A percentile compares a stretch with the other conserved stretches of the same genome.
These are phyloP conservation scores for Elymnias hypermnestra DNA, from an alignment of 1,140 invertebrate species.

Conservation along the genomic window DNA sequence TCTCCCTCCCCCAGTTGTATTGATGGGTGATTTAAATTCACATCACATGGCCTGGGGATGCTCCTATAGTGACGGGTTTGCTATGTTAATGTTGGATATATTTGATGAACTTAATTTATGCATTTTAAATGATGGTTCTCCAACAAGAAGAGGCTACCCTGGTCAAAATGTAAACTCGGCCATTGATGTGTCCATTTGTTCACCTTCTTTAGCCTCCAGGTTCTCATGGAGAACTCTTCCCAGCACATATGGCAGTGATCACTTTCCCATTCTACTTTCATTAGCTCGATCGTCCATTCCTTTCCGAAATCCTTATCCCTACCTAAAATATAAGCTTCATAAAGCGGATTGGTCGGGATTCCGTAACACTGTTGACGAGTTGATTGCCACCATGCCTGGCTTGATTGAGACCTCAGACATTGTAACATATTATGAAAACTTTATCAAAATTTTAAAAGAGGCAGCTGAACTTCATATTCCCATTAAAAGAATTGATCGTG, in stretches of 20 bases:
- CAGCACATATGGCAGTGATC: slow-evolving; percentile 5
- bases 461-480: background rate
- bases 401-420: too few relatives aligned
- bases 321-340: slow-evolving; percentile 1
- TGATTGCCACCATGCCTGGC: background rate
- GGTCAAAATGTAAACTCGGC: too few relatives aligned
- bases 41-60: too few relatives aligned
- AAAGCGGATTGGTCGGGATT: slow-evolving; percentile 1
- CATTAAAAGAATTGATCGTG: background rate
- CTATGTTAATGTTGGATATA: too few relatives aligned
- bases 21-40: too few relatives aligned
- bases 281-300: background rate
- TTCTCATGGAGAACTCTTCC: too few relatives aligned
- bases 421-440: too few relatives aligned
- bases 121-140: too few relatives aligned
- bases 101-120: too few relatives aligned
- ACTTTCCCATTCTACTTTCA: slow-evolving; percentile 3
- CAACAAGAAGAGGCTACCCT: too few relatives aligned
- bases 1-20: too few relatives aligned
- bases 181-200: slow-evolving; percentile 4
- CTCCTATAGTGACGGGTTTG: too few relatives aligned
- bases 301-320: background rate
- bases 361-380: background rate
- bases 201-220: slow-evolving; percentile 11
- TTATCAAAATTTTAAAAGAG: background rate